These are phyloP conservation scores for Peromyscus melanophrys DNA, from an alignment of 2,797 vertebrate genomes.

Conservation along the genomic window DNA sequence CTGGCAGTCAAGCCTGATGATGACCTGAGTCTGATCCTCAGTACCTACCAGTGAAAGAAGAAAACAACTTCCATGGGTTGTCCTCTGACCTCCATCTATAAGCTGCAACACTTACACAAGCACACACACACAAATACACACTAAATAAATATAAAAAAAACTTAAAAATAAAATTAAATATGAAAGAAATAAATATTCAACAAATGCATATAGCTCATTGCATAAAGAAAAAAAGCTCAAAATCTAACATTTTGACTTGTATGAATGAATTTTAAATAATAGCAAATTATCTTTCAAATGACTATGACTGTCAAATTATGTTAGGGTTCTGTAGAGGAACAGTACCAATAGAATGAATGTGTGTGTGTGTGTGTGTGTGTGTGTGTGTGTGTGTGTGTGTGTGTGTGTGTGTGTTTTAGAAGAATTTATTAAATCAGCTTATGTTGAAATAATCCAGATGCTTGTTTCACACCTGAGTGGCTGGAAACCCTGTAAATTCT, in stretches of 20 bases:
- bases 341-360: background rate
- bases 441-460: background rate
- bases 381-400: background rate
- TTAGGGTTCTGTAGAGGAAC: background rate
- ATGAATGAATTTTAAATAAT: background rate
- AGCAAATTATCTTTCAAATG: background rate
- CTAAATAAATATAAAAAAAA: background rate
- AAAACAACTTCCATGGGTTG: background rate
- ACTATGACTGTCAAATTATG: background rate
- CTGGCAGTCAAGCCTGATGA: background rate
- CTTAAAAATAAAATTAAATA: background rate
- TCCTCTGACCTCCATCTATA: background rate
- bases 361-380: background rate
- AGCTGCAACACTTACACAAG: background rate
- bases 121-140: background rate
- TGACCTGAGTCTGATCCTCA: background rate
- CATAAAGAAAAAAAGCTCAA: background rate
- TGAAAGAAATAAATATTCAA: background rate
- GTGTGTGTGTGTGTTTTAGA: background rate
- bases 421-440: background rate
- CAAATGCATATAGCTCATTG: background rate
- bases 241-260: constrained; percentile 14
- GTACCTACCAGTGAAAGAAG: background rate
- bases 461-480: background rate
- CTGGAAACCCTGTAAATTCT: background rate